Percentiles rank a stretch among this genome's conserved stretches.
phyloP scores from a whole-genome alignment of 2,113 vertebrate genomes.

The Pollimyrus isidori region DNA sequence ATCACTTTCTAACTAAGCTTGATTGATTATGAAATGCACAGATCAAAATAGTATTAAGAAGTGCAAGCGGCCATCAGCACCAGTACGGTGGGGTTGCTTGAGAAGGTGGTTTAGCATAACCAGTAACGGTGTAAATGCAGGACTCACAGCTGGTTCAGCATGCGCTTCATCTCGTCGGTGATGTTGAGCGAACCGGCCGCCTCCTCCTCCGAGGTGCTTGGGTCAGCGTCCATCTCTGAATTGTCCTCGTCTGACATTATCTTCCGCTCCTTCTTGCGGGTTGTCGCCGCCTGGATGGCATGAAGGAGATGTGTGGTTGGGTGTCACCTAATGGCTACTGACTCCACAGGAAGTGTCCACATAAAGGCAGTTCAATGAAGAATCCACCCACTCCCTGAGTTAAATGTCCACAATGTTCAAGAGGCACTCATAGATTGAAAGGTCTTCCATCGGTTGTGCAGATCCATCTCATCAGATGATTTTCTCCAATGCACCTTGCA shows the following conservation, averaged over 20 bases:
- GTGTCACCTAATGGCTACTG: conserved; percentile 4
- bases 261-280: conserved; percentile 81
- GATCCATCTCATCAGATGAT: neutral
- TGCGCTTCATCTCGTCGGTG: conserved; percentile 96
- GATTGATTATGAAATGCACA: neutral
- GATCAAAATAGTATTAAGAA: neutral
- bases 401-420: neutral
- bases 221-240: conserved; percentile 84
- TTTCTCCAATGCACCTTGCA: neutral
- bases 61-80: neutral
- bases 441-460: neutral
- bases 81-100: neutral
- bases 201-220: conserved; percentile 78
- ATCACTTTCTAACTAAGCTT: neutral
- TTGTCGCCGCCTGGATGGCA: conserved; percentile 44
- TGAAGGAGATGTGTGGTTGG: neutral
- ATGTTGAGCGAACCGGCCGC: conserved; percentile 85
- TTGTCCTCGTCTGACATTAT: conserved; percentile 72
- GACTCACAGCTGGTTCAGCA: conserved; percentile 98
- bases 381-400: neutral
- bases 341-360: neutral
- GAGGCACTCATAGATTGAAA: neutral
- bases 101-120: neutral
- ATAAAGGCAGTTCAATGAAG: neutral
- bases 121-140: no score